A percentile compares a stretch with the other conserved stretches of the same genome.
These are phyloP conservation scores for Tapera naevia DNA, from an alignment of 2,797 vertebrate species.

Conservation along the genomic window DNA sequence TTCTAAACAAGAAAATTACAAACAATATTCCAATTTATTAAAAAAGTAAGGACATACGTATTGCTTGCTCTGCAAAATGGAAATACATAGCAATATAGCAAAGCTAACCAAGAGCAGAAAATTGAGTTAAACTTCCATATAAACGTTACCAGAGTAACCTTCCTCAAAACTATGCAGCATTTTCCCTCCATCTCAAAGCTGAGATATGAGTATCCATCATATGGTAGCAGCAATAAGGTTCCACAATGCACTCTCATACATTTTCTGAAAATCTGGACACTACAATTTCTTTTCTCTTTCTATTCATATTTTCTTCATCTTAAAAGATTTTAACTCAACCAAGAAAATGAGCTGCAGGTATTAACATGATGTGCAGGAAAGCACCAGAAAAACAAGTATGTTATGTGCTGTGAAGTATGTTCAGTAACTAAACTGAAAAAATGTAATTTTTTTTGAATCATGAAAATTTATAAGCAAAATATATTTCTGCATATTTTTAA, in stretches of 20 bases:
- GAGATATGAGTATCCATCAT: neutral
- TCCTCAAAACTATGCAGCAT: neutral
- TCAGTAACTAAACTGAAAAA: neutral
- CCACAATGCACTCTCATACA: neutral
- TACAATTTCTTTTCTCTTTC: neutral
- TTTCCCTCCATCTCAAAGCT: neutral
- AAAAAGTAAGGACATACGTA: neutral
- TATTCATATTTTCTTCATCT: neutral
- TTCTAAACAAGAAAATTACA: neutral
- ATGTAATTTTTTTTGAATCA: neutral
- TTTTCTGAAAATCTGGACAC: neutral
- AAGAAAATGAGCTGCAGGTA: neutral
- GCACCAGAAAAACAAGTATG: neutral
- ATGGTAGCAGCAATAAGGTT: neutral
- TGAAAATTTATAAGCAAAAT: neutral
- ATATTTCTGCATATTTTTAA: neutral
- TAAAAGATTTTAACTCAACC: neutral
- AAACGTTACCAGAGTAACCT: neutral
- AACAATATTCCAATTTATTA: neutral
- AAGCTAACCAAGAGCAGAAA: neutral
- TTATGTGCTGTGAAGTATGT: neutral
- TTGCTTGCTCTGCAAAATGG: neutral
- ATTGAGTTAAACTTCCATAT: neutral
- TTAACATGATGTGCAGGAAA: neutral
- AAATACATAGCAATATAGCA: neutral